Percentiles rank a stretch among this genome's conserved stretches.
Evolutionary conservation across 2,113 vertebrate genomes (phyloP).

Genomic region (Mesembrinibis cayennensis): DNA sequence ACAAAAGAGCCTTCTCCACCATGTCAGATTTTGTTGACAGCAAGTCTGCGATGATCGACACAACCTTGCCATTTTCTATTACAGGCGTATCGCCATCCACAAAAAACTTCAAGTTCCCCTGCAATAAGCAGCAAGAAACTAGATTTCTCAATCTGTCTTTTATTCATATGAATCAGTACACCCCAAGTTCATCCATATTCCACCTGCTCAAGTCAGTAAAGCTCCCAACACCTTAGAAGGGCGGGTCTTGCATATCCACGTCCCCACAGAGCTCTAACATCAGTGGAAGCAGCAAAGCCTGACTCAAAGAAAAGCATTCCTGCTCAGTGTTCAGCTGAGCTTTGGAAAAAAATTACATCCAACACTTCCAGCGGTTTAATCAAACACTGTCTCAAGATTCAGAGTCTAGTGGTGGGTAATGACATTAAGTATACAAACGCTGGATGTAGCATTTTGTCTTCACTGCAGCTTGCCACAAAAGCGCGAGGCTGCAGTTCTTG

Average conservation of each 20-base stretch:
- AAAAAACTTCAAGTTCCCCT: conserved; percentile 92
- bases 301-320: not conserved
- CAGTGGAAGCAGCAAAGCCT: not conserved
- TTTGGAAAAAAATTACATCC: not conserved
- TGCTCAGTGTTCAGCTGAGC: not conserved
- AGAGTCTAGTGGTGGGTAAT: not conserved
- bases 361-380: not conserved
- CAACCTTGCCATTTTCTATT: conserved; percentile 87
- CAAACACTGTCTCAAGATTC: not conserved
- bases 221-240: not conserved
- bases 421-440: rapidly evolving
- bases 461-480: not conserved
- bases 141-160: not conserved
- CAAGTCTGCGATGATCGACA: conserved; percentile 83
- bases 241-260: not conserved
- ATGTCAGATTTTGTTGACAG: conserved; percentile 87
- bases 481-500: not conserved
- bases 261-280: not conserved
- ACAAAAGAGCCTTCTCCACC: conserved; percentile 92
- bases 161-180: not conserved
- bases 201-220: not conserved
- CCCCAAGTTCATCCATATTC: not conserved
- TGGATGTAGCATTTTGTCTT: not conserved
- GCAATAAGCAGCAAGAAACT: not conserved
- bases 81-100: conserved; percentile 88